A percentile compares a stretch with the other conserved stretches of the same genome.
These are phyloP conservation scores for Leucopsar rothschildi DNA, from an alignment of 2,113 vertebrate genomes.

Conservation along the genomic window DNA sequence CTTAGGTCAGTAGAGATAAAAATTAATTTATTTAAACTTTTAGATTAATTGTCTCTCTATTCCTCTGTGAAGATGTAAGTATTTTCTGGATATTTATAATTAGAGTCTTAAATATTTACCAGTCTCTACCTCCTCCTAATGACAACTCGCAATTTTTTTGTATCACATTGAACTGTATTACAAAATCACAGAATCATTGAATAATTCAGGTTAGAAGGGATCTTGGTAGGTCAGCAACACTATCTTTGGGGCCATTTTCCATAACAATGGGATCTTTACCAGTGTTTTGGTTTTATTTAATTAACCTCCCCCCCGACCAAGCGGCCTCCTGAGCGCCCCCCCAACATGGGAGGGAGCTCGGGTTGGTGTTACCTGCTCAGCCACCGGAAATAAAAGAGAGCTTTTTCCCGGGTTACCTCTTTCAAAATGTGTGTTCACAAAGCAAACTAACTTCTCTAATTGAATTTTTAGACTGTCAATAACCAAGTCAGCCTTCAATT, in stretches of 20 bases:
- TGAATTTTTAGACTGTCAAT: no score
- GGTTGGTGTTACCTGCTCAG: no score
- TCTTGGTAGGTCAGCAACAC: not conserved
- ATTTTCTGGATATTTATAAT: not conserved
- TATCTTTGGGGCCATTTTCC: not conserved
- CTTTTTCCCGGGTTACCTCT: no score
- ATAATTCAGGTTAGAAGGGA: not conserved
- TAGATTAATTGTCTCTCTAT: not conserved
- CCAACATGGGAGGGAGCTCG: no score
- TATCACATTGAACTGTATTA: not conserved
- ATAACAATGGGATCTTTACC: not conserved
- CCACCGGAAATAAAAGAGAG: no score
- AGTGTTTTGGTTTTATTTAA: no score
- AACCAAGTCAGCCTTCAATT: no score
- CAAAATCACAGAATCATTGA: not conserved
- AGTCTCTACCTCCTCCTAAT: not conserved
- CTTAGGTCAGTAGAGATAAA: not conserved
- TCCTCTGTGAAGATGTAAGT: not conserved
- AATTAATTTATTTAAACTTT: not conserved
- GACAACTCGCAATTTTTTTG: not conserved
- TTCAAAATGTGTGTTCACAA: no score
- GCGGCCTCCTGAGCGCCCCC: no score
- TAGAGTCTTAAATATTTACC: not conserved
- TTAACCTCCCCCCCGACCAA: no score
- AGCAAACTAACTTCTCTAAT: no score